Evolutionary conservation across 2,888 invertebrate species (phyloP).

Genomic region (Dichetophora obliterata): DNA sequence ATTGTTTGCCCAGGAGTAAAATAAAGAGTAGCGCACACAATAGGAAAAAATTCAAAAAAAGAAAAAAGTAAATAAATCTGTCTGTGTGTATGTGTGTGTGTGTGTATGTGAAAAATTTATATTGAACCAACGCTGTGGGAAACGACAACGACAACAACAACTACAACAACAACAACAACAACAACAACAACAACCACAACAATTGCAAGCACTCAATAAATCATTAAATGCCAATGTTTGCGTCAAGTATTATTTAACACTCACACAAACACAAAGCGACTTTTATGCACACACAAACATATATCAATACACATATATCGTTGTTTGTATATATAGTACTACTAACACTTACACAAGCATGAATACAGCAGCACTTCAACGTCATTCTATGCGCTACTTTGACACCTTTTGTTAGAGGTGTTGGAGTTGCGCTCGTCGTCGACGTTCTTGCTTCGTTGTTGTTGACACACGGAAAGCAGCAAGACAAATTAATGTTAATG

Average conservation of each 20-base stretch:
- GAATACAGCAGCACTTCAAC: conserved; percentile 9
- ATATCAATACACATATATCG: background rate
- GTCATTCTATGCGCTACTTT: conserved; percentile 11
- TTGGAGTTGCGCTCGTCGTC: background rate
- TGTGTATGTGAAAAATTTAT: background rate
- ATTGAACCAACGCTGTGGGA: background rate
- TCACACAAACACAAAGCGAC: conserved; percentile 7
- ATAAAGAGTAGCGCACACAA: background rate
- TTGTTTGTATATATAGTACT: background rate
- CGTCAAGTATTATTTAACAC: conserved; percentile 37
- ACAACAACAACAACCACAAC: conserved; percentile 18
- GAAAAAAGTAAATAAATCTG: background rate
- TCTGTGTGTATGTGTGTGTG: background rate
- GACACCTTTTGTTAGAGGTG: conserved; percentile 31
- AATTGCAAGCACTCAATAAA: conserved; percentile 53
- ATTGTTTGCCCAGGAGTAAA: background rate
- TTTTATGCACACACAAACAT: background rate
- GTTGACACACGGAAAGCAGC: conserved; percentile 11
- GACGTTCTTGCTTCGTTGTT: background rate
- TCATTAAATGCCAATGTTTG: conserved; percentile 55
- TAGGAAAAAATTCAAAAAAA: no score
- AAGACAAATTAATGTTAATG: conserved; percentile 24
- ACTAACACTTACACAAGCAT: conserved; percentile 6
- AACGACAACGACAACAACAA: no score
- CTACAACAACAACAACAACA: background rate